Base-by-base conservation (phyloP, 2,888 invertebrate species). In the Drosophila macrospina region DNA sequence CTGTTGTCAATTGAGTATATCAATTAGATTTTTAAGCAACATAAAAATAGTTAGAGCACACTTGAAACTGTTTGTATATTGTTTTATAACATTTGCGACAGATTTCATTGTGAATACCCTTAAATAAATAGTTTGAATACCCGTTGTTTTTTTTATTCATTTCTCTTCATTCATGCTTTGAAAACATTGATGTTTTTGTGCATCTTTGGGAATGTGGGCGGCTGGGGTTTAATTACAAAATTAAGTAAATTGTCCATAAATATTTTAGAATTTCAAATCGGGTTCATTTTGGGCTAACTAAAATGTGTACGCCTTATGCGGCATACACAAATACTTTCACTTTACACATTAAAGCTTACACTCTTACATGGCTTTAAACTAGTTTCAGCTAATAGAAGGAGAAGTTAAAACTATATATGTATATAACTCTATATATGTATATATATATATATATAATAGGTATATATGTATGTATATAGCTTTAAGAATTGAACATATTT, bases 401-500 rank as follows among this genome's bases (percentile, higher is more conserved):
- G 48, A 59, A 59, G 54, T 69, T 77, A 68, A 52, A 45, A 51
- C 73, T 76, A 71, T 48, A 30, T 37, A 56, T 56, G 26, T 63
- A 66, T 67, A 71, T 61, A 60, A 47, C 13, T 50, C 54, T 61
- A 61, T 48, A 52, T 47, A 48, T 71, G 66, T 32, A 60, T 64
- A 69, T 47, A 54, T 64, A 66, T 54, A 36, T 52, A 30, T 68
- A 62, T 50, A 50, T 50, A 48, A 48, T 48, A 24, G 65, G 56
- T 67, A 32, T 72, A 69, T 47, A 54, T 64, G 66, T 54, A 62
- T 50, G 37, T 37, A 48, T 67, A 32, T 72, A 60, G 70, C 70
- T 77, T 87, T 88, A 92, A 73, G 89, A 85, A 76, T 90, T 91
- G 93, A 95, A 95, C 92, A 95, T 93, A 89, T 96, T 96, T 91